Base-by-base conservation (phyloP, 2,888 invertebrate genomes). In the Ochropleura leucogaster region DNA sequence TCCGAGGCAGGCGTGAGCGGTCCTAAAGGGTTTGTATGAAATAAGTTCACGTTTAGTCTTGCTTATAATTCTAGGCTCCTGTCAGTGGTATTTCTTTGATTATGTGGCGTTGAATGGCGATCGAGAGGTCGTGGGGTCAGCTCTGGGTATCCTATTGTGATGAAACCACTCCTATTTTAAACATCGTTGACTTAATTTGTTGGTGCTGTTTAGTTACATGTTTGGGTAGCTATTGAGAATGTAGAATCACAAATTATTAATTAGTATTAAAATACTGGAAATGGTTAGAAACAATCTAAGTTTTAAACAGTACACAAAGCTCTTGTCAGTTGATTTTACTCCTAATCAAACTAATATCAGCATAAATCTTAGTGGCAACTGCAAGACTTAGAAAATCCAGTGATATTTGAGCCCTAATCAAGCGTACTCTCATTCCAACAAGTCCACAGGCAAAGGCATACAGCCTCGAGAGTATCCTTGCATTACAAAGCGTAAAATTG, bases 1-100 rank as follows among this genome's bases (percentile, higher is more conserved):
- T 86, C 53, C 74, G 77, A 81, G 76, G 79, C 79, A 83, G 82
- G 69, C 82, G 80, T 81, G 83, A 85, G 75, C 72, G n/a, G 57
- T 77, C 57, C 75, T 67, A 68, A n/a, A 75, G 72, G 77, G 81
- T 77, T 80, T 73, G 49, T 77, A 70, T 68, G 67, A 67, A 64
- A 72, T 72, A 68, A 59, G 75, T 49, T 20, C 47, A 42, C 42
- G 49, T 76, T 62, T 59, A 44, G 44, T 74, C 72, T 70, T 67
- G 68, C 42, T 68, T 81, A 64, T 55, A 70, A 49, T 65, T 62
- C 46, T 69, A 51, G 40, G 59, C 59, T 63, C 44, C 57, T 74
- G 59, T 63, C 59, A 18, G 42, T 60, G 71, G 53, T 74, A 74
- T 82, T 78, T 69, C 71, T 59, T 69, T 70, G 60, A 68, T 60